Evolutionary conservation across 2,888 invertebrate genomes (phyloP).

Genomic region (Oscheius sp.): DNA sequence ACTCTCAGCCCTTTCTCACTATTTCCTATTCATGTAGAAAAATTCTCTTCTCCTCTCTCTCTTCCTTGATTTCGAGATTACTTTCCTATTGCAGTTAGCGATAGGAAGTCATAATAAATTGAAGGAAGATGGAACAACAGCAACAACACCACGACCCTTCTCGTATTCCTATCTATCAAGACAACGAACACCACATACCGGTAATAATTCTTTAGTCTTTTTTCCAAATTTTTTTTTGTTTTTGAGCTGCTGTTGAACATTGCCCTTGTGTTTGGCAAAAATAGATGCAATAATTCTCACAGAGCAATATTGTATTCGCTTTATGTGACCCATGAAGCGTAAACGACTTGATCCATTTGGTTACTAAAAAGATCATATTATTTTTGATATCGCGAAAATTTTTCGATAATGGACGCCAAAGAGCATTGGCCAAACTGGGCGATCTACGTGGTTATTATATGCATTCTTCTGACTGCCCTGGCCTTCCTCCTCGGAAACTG

Average conservation of each 20-base stretch:
- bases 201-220: neutral
- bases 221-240: neutral
- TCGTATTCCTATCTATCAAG: constrained; percentile 10
- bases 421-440: constrained; percentile 59
- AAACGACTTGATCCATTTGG: no score
- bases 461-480: constrained; percentile 46
- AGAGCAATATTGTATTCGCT: no score
- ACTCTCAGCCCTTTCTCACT: constrained; percentile 10
- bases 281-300: no score
- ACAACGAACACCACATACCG: constrained; percentile 18
- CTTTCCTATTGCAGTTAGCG: no score
- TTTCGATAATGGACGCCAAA: constrained; percentile 36
- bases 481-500: constrained; percentile 57
- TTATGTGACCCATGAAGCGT: no score
- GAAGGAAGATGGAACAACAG: neutral
- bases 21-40: neutral
- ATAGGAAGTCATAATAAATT: no score
- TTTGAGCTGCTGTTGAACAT: no score
- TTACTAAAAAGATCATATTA: neutral
- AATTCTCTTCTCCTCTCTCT: no score
- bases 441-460: constrained; percentile 48
- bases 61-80: no score
- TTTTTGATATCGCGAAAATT: neutral
- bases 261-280: no score
- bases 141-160: neutral